These are phyloP conservation scores for Perognathus longimembris DNA, from an alignment of 2,113 vertebrate species.

Conservation along the genomic window DNA sequence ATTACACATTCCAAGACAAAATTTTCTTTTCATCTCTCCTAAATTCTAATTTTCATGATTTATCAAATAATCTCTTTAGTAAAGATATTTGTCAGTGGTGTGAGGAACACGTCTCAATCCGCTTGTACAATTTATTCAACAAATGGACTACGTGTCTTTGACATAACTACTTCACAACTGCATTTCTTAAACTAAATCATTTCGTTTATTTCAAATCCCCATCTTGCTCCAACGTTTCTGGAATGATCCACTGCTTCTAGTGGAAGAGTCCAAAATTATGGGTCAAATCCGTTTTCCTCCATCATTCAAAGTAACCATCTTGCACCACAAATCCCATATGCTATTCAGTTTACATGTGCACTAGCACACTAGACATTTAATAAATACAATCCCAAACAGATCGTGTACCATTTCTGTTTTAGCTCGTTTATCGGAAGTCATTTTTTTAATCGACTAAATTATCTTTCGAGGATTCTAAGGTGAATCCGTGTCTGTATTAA, in stretches of 20 bases:
- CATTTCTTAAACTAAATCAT: slow-evolving; percentile 37
- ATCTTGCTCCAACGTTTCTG: background rate
- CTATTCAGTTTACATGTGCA: background rate
- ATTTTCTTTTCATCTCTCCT: background rate
- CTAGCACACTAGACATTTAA: background rate
- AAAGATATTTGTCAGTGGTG: background rate
- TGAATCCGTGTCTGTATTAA: background rate
- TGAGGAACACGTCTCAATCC: background rate
- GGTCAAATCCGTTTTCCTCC: background rate
- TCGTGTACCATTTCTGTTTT: slow-evolving; percentile 26
- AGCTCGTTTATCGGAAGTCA: background rate
- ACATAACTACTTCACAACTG: slow-evolving; percentile 6
- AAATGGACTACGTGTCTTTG: background rate
- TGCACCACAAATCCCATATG: background rate
- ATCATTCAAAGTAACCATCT: background rate
- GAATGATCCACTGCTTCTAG: background rate
- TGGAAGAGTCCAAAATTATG: slow-evolving; percentile 8
- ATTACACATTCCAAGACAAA: background rate
- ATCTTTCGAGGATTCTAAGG: slow-evolving; percentile 1
- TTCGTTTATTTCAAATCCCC: background rate
- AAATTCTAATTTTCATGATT: slow-evolving; percentile 39
- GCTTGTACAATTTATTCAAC: background rate
- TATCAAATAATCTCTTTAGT: background rate
- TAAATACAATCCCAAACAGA: slow-evolving; percentile 7
- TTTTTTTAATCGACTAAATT: background rate